Conservation (phyloP, 2,113 vertebrate species). For the Phalacrocorax brasilianus region DNA sequence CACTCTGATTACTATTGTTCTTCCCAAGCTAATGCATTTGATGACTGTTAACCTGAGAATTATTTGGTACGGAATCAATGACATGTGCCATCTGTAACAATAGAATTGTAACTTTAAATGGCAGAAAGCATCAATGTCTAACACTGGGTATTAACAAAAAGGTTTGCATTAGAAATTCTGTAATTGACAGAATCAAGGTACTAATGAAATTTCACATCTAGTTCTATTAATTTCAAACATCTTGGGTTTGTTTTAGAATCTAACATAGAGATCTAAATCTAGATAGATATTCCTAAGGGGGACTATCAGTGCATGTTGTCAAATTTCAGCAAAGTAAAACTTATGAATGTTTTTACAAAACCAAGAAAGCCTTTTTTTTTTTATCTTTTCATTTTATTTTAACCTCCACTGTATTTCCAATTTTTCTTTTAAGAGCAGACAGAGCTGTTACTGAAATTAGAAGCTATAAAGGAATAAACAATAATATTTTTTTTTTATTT, state of each 20-base stretch:
- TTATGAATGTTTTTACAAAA: background rate
- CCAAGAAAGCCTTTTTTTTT: background rate
- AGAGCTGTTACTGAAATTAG: background rate
- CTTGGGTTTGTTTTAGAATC: background rate
- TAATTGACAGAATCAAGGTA: background rate
- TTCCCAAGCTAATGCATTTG: background rate
- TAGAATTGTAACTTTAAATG: background rate
- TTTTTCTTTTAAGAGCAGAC: background rate
- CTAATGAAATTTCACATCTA: background rate
- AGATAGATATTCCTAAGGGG: background rate
- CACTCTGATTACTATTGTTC: background rate
- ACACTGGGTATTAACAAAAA: background rate
- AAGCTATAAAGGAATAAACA: background rate
- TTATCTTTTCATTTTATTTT: background rate
- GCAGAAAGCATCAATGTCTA: background rate
- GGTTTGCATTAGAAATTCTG: background rate
- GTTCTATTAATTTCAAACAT: background rate
- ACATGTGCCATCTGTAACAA: background rate
- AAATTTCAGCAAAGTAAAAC: background rate
- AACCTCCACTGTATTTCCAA: background rate
- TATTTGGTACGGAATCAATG: background rate
- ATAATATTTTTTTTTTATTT: background rate
- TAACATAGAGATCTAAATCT: background rate
- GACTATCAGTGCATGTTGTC: background rate
- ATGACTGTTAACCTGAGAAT: background rate